A percentile compares a stretch with the other conserved stretches of the same genome.
phyloP scores from a whole-genome alignment of 2,888 invertebrate genomes.

The Apoderus coryli region DNA sequence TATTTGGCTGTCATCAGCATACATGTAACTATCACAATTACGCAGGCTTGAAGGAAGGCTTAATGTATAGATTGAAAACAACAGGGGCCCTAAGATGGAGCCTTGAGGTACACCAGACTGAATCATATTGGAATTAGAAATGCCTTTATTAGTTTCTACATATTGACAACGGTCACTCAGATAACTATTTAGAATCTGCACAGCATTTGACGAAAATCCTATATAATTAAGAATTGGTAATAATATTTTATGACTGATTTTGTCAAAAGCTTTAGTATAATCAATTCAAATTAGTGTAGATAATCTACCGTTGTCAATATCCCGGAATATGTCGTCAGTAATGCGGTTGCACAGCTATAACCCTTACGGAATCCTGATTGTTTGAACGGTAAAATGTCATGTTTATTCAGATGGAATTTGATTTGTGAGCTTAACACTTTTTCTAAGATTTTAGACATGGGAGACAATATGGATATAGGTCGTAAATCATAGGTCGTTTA shows the following conservation, averaged over 20 bases:
- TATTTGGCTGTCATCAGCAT: slow-evolving; percentile 1
- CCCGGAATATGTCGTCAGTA: background rate
- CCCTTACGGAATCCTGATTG: slow-evolving; percentile 1
- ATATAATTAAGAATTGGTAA: background rate
- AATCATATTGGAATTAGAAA: background rate
- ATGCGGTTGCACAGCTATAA: slow-evolving; percentile 1
- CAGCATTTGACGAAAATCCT: background rate
- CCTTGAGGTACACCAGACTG: slow-evolving; percentile 1
- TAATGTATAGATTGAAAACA: background rate
- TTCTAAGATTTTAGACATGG: too few species aligned
- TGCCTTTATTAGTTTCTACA: background rate
- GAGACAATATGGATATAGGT: too few species aligned
- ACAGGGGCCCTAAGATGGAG: slow-evolving; percentile 2
- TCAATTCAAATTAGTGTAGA: background rate
- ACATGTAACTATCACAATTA: background rate
- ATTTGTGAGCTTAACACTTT: too few species aligned
- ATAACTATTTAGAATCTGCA: background rate
- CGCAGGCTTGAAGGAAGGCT: background rate
- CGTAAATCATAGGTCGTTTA: too few species aligned
- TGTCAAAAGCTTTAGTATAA: slow-evolving; percentile 1
- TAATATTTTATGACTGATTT: background rate
- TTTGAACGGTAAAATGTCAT: background rate
- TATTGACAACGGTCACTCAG: background rate
- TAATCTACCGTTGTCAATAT: background rate
- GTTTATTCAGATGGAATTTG: too few species aligned